Percentiles rank a stretch among this genome's conserved stretches.
These are phyloP conservation scores for Vultur gryphus DNA, from an alignment of 2,797 vertebrate genomes.

Conservation along the genomic window DNA sequence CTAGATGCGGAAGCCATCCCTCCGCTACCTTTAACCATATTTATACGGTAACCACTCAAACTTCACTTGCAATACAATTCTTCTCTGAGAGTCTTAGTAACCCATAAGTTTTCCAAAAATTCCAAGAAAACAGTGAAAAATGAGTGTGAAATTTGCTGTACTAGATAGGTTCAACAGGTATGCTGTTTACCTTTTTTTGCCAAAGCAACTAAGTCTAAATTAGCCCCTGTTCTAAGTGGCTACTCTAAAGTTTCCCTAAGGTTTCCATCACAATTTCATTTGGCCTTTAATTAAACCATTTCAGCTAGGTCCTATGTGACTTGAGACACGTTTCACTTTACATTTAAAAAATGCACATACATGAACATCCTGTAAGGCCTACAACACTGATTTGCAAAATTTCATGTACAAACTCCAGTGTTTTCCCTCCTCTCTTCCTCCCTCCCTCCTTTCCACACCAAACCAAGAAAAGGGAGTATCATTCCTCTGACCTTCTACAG, in stretches of 20 bases:
- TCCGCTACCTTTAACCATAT: neutral
- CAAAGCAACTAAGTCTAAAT: neutral
- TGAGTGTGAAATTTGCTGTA: neutral
- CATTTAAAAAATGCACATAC: neutral
- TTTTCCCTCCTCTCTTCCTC: neutral
- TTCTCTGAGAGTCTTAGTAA: neutral
- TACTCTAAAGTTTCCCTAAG: neutral
- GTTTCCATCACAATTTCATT: neutral
- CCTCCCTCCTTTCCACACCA: neutral
- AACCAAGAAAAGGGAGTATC: neutral
- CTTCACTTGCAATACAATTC: neutral
- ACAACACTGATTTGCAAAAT: neutral
- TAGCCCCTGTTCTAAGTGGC: neutral
- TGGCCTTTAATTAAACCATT: neutral
- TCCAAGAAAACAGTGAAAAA: slow-evolving; percentile 11
- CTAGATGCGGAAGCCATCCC: neutral
- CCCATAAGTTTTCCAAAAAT: neutral
- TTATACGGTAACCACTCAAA: neutral
- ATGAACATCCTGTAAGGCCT: neutral
- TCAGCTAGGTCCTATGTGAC: neutral
- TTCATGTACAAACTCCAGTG: neutral
- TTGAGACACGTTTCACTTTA: neutral
- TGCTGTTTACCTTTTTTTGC: neutral
- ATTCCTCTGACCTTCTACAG: neutral
- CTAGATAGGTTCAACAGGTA: neutral